Percentiles rank a stretch among this genome's conserved stretches.
phyloP scores from a whole-genome alignment of 2,797 vertebrate species.

The Micropoecilia bifurca region DNA sequence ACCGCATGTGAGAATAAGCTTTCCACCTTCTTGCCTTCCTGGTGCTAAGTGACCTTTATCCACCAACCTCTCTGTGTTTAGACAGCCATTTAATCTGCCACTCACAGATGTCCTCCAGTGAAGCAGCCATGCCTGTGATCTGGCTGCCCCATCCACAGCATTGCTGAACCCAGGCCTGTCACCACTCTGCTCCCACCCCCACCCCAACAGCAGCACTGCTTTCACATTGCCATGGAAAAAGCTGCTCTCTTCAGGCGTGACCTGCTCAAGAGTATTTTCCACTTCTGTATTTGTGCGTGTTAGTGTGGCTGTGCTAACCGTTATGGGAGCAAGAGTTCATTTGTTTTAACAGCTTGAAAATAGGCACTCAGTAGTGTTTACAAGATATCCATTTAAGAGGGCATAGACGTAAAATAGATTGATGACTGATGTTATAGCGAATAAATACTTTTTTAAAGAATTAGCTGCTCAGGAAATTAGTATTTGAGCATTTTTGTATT shows the following conservation, averaged over 20 bases:
- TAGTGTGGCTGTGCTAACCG: conserved; percentile 25
- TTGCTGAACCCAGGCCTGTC: conserved; percentile 75
- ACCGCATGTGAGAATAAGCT: conserved; percentile 33
- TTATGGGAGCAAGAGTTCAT: conserved; percentile 35
- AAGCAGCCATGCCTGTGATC: conserved; percentile 77
- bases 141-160: conserved; percentile 63
- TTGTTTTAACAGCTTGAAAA: conserved; percentile 42
- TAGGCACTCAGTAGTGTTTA: conserved; percentile 8
- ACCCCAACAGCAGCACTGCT: conserved; percentile 53
- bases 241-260: conserved; percentile 74
- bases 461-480: neutral
- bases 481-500: neutral
- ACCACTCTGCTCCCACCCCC: conserved; percentile 81
- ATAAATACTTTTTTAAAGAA: neutral
- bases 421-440: neutral
- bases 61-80: conserved; percentile 70
- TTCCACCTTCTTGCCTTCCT: conserved; percentile 38
- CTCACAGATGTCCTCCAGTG: conserved; percentile 72
- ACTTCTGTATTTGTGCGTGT: conserved; percentile 60
- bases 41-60: conserved; percentile 68
- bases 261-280: conserved; percentile 81
- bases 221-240: conserved; percentile 78
- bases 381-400: neutral
- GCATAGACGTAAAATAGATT: neutral
- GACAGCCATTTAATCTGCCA: conserved; percentile 75